phyloP scores from a whole-genome alignment of 1,140 invertebrate species.

The Drosophila lacertosa region DNA sequence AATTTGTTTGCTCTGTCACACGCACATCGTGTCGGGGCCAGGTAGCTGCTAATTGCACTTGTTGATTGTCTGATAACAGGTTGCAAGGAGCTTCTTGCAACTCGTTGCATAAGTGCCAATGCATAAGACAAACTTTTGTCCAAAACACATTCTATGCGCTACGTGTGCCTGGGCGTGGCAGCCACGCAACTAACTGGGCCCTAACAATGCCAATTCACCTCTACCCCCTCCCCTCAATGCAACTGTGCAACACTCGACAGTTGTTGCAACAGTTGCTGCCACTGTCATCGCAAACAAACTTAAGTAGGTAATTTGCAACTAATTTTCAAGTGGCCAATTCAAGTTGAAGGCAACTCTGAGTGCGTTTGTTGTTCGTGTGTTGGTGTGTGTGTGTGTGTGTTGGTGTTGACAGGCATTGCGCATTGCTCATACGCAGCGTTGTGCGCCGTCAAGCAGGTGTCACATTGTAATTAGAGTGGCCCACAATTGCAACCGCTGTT shows the following conservation, averaged over 20 bases:
- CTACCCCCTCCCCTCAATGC: too few species aligned
- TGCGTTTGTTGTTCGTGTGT: constrained; percentile 26
- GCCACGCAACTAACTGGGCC: constrained; percentile 54
- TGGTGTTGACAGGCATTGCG: constrained; percentile 35
- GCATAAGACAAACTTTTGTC: constrained; percentile 72
- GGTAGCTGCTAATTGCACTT: constrained; percentile 77
- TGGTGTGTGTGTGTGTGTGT: not conserved
- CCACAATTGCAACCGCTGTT: not conserved
- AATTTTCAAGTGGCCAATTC: constrained; percentile 72
- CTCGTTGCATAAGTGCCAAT: constrained; percentile 68
- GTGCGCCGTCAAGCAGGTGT: constrained; percentile 35
- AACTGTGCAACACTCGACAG: constrained; percentile 6
- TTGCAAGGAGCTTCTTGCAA: constrained; percentile 41
- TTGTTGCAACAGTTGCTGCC: constrained; percentile 5
- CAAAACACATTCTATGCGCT: constrained; percentile 17
- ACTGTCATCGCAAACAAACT: constrained; percentile 65
- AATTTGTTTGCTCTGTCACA: constrained; percentile 81
- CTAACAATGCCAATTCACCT: constrained; percentile 56
- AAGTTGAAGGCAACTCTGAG: constrained; percentile 44
- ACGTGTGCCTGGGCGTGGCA: constrained; percentile 54
- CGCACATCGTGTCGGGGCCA: constrained; percentile 64
- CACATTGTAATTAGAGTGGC: constrained; percentile 28
- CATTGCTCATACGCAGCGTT: constrained; percentile 75
- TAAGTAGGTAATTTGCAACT: constrained; percentile 82
- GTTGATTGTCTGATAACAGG: constrained; percentile 76